Evolutionary conservation across 1,140 invertebrate species (phyloP).

Genomic region (Drosophila serrata): DNA sequence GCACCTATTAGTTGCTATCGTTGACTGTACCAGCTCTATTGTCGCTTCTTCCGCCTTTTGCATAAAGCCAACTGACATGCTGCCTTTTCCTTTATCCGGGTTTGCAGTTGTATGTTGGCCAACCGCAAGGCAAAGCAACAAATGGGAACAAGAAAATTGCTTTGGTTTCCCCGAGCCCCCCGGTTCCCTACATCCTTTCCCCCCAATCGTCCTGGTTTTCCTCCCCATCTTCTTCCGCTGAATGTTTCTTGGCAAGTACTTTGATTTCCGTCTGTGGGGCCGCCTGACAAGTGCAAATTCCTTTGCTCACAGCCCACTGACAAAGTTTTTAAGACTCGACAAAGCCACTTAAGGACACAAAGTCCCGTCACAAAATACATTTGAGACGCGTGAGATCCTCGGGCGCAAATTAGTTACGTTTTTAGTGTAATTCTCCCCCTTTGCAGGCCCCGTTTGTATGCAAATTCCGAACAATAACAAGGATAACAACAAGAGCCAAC

Average conservation of each 20-base stretch:
- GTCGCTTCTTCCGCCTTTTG: constrained; percentile 1
- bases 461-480: constrained; percentile 62
- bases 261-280: constrained; percentile 43
- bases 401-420: constrained; percentile 70
- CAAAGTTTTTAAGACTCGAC: constrained; percentile 29
- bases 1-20: not conserved
- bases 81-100: constrained; percentile 23
- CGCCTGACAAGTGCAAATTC: constrained; percentile 41
- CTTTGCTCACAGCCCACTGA: constrained; percentile 20
- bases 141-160: constrained; percentile 43
- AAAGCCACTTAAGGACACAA: constrained; percentile 42
- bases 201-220: constrained; percentile 1
- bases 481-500: constrained; percentile 46
- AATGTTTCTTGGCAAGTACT: constrained; percentile 35
- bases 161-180: constrained; percentile 1
- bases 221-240: constrained; percentile 2
- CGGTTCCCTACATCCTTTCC: not conserved
- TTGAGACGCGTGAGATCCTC: constrained; percentile 45
- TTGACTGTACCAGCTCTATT: not conserved
- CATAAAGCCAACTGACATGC: constrained; percentile 11
- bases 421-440: constrained; percentile 56
- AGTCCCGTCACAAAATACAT: constrained; percentile 42
- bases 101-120: constrained; percentile 15
- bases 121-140: constrained; percentile 37
- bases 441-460: constrained; percentile 48